Evolutionary conservation across 2,888 invertebrate species (phyloP).

Genomic region (Scaptomyza parva): DNA sequence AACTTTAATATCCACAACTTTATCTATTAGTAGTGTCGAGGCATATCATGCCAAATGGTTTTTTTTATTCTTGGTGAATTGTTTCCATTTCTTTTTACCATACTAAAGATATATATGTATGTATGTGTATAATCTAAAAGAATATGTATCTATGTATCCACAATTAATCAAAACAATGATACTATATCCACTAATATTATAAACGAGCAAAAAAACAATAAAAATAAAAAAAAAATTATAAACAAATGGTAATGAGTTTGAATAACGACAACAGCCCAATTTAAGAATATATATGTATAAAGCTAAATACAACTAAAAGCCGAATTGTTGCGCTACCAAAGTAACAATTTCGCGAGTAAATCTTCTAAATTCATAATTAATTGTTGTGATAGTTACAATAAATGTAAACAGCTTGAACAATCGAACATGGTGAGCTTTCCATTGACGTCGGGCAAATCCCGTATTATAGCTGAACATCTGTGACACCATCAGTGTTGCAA

Average conservation of each 20-base stretch:
- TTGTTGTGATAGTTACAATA: conserved; percentile 60
- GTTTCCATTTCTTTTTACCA: conserved; percentile 23
- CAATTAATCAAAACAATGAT: conserved; percentile 55
- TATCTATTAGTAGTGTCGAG: conserved; percentile 12
- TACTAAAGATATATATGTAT: conserved; percentile 8
- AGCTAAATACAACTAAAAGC: conserved; percentile 5
- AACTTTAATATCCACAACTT: conserved; percentile 37
- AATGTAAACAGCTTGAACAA: conserved; percentile 73
- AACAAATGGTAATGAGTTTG: background rate
- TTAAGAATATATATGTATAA: background rate
- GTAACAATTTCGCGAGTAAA: conserved; percentile 44
- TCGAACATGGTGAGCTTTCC: conserved; percentile 59
- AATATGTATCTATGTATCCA: conserved; percentile 6
- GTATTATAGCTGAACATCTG: conserved; percentile 81
- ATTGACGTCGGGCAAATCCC: conserved; percentile 80
- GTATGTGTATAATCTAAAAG: conserved; percentile 12
- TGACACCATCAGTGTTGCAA: conserved; percentile 72
- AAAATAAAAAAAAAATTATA: background rate
- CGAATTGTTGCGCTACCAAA: conserved; percentile 24
- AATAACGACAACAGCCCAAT: conserved; percentile 5
- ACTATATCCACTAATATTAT: conserved; percentile 37
- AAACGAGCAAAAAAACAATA: conserved; percentile 34
- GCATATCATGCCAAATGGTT: conserved; percentile 9
- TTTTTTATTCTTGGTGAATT: conserved; percentile 39
- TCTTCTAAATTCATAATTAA: conserved; percentile 60